phyloP scores from a whole-genome alignment of 1,140 invertebrate species.

The Orius insidiosus region DNA sequence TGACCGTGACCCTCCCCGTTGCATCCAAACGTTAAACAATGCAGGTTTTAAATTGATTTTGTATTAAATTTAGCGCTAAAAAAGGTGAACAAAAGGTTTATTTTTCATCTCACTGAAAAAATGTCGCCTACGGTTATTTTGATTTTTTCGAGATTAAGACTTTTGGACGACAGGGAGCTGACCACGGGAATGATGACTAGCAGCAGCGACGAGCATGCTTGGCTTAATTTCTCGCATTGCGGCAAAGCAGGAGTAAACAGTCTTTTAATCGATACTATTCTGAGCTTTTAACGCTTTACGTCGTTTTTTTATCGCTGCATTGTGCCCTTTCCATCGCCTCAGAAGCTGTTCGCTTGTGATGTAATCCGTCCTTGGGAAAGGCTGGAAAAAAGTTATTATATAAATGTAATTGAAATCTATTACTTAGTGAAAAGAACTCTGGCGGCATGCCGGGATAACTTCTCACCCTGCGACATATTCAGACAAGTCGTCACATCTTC shows the following conservation, averaged over 20 bases:
- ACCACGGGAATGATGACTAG: conserved; percentile 59
- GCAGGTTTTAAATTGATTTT: no score
- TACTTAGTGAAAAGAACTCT: conserved; percentile 65
- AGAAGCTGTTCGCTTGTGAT: conserved; percentile 59
- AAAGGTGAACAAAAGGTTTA: no score
- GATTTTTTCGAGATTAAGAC: conserved; percentile 38
- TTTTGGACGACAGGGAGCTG: conserved; percentile 56
- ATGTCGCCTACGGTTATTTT: not conserved
- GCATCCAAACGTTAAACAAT: no score
- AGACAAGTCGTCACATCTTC: conserved; percentile 68
- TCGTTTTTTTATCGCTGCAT: not conserved
- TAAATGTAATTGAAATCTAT: conserved; percentile 10
- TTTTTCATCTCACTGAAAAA: no score
- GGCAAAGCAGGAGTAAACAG: no score
- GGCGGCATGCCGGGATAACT: conserved; percentile 65
- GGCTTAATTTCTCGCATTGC: conserved; percentile 46
- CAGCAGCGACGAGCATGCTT: conserved; percentile 61
- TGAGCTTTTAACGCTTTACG: no score
- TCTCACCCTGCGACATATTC: conserved; percentile 65
- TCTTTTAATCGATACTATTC: no score
- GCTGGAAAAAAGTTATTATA: conserved; percentile 26
- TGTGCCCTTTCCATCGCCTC: conserved; percentile 16
- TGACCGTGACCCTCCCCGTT: no score
- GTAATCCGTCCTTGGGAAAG: conserved; percentile 70
- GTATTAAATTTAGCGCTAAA: no score